A percentile compares a stretch with the other conserved stretches of the same genome.
phyloP scores from a whole-genome alignment of 2,888 invertebrate species.

The Nomada fabriciana region DNA sequence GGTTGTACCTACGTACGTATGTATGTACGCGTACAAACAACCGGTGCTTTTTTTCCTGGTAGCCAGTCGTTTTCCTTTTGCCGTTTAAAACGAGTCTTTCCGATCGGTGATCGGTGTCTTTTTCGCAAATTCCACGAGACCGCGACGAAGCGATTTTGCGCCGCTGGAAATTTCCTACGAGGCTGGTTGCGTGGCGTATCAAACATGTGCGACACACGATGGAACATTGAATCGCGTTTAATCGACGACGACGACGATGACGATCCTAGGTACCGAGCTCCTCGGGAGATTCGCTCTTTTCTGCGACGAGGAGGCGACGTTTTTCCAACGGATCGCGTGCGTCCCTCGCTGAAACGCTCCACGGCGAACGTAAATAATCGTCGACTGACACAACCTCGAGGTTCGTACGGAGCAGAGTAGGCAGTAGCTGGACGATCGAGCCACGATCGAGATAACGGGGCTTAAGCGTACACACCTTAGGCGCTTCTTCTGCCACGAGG shows the following conservation, averaged over 20 bases:
- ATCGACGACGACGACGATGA: background rate
- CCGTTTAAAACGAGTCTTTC: constrained; percentile 77
- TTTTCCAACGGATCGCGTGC: constrained; percentile 35
- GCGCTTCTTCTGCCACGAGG: constrained; percentile 63
- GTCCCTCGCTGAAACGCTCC: background rate
- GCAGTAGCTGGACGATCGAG: constrained; percentile 64
- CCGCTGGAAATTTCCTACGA: constrained; percentile 77
- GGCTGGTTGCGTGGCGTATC: background rate
- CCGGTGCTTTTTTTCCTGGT: constrained; percentile 49
- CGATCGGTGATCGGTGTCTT: constrained; percentile 76
- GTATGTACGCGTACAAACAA: constrained; percentile 45
- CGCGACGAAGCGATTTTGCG: constrained; percentile 42
- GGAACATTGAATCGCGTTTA: too few species aligned
- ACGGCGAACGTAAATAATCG: constrained; percentile 70
- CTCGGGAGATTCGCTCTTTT: too few species aligned
- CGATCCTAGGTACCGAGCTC: too few species aligned
- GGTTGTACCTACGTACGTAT: background rate
- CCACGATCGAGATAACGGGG: constrained; percentile 73
- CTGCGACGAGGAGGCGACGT: background rate
- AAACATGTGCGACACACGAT: too few species aligned
- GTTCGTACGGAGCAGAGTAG: constrained; percentile 54
- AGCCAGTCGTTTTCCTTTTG: constrained; percentile 65
- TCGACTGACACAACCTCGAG: constrained; percentile 56
- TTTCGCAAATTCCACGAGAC: constrained; percentile 74
- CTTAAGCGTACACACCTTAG: constrained; percentile 56